Base-by-base conservation (phyloP, 2,113 vertebrate genomes). In the Odobenus rosmarus region DNA sequence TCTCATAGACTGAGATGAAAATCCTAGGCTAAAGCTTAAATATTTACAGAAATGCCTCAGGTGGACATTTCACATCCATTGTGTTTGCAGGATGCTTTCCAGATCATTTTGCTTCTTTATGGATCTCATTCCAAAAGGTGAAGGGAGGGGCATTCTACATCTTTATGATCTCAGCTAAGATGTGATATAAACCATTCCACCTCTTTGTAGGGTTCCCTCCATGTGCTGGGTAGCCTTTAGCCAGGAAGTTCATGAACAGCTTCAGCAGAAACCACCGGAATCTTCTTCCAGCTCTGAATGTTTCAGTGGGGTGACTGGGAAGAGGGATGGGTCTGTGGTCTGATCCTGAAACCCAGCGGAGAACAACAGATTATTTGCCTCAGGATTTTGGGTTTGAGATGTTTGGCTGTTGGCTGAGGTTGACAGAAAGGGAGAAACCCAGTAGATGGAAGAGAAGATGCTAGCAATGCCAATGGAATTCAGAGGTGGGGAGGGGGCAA, bases 341-440 rank as follows among this genome's bases (percentile, higher is more conserved):
- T 61, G 42, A 62, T 76, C 26, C 49, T 13, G 11, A 33, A 62
- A 85, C 59, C 51, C 33, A 85, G 93, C 8, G 64, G 51, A 61
- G 1, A 5, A 49, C n/a, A 72, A 7, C 0, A n/a, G 77, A 64
- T 55, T 55, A 49, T 57, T 96, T 64, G 36, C 67, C 69, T 77
- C 26, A 19, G 80, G 67, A 88, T 72, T 62, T 76, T 74, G 49
- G 84, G 21, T 84, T 90, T 76, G 86, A 77, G 51, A 53, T 77
- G 53, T 92, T 96, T 71, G 77, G 82, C 61, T 94, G 4, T 74
- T 80, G 82, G 80, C 59, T 82, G 87, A 95, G 33, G 74, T 61
- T 62, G 92, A 81, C 62, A 72, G 72, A 71, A 57, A 55, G 42
- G 55, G 92, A 87, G 49, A 64, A 95, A 87, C 46, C 83, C 76